Percentiles rank a stretch among this genome's conserved stretches.
Evolutionary conservation across 2,888 invertebrate genomes (phyloP).

Genomic region (Hypolimnas misippus): DNA sequence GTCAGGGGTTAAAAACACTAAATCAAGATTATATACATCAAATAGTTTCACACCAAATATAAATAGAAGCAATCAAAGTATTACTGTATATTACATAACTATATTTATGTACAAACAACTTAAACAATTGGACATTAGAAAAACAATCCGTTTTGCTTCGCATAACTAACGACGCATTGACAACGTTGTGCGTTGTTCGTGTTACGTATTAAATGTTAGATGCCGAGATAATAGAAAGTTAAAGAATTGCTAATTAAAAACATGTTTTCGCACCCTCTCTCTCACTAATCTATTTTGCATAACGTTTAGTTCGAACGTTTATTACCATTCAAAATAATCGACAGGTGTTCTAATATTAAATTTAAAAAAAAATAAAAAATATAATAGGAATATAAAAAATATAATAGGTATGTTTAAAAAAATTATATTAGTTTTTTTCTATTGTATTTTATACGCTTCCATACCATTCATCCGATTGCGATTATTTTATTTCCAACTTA

Average conservation of each 20-base stretch:
- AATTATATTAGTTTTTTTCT: no score
- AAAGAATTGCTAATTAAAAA: conserved; percentile 33
- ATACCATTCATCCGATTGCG: no score
- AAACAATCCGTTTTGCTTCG: conserved; percentile 38
- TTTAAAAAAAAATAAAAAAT: no score
- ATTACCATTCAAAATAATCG: neutral
- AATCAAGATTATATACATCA: no score
- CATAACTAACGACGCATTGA: conserved; percentile 41
- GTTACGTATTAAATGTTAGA: conserved; percentile 27
- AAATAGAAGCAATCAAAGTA: no score
- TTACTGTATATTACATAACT: neutral
- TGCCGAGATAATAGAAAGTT: conserved; percentile 34
- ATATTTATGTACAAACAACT: conserved; percentile 10
- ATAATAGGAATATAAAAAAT: no score
- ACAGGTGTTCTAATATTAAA: neutral
- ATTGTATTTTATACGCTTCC: no score
- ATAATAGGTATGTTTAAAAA: no score
- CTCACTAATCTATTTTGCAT: conserved; percentile 15
- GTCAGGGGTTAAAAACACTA: no score
- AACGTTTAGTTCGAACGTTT: neutral
- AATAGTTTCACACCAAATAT: no score
- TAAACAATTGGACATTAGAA: conserved; percentile 40
- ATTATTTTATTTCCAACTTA: no score
- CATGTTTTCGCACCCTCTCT: conserved; percentile 23
- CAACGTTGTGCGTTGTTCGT: conserved; percentile 19